Evolutionary conservation across 2,888 invertebrate genomes (phyloP).

Genomic region (Synergus umbraculus): DNA sequence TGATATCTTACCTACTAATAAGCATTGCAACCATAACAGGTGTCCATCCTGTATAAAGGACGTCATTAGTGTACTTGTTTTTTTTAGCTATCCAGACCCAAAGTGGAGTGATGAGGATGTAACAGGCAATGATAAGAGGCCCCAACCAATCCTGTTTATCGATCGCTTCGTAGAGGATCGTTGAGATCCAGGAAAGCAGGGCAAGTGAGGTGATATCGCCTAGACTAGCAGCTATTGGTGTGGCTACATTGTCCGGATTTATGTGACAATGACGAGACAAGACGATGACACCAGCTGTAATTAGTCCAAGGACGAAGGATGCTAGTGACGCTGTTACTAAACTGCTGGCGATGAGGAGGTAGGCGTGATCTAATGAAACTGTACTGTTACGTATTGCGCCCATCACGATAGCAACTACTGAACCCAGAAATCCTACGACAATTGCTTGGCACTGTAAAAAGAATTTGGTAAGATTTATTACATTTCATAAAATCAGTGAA

Average conservation of each 20-base stretch:
- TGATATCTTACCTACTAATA: constrained; percentile 82
- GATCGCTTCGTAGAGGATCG: constrained; percentile 80
- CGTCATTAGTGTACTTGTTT: constrained; percentile 84
- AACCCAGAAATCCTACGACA: constrained; percentile 86
- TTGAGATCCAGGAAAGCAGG: constrained; percentile 81
- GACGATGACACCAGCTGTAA: constrained; percentile 86
- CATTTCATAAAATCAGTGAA: background rate
- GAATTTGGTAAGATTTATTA: background rate
- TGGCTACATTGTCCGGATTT: constrained; percentile 89
- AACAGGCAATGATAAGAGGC: constrained; percentile 82
- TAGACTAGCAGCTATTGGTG: constrained; percentile 89
- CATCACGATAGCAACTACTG: constrained; percentile 84
- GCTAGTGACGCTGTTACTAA: constrained; percentile 87
- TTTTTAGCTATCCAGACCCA: constrained; percentile 86
- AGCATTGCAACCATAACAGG: constrained; percentile 90
- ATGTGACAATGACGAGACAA: constrained; percentile 84
- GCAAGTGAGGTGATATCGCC: constrained; percentile 87
- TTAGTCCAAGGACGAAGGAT: constrained; percentile 84
- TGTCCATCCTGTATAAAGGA: constrained; percentile 86
- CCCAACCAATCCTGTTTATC: constrained; percentile 83
- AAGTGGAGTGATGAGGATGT: constrained; percentile 83
- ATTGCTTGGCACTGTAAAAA: constrained; percentile 82
- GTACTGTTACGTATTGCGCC: constrained; percentile 83
- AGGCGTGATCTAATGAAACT: constrained; percentile 83
- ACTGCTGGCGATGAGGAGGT: constrained; percentile 86